Base-by-base conservation (phyloP, 2,888 invertebrate genomes). In the Xylota sylvarum region DNA sequence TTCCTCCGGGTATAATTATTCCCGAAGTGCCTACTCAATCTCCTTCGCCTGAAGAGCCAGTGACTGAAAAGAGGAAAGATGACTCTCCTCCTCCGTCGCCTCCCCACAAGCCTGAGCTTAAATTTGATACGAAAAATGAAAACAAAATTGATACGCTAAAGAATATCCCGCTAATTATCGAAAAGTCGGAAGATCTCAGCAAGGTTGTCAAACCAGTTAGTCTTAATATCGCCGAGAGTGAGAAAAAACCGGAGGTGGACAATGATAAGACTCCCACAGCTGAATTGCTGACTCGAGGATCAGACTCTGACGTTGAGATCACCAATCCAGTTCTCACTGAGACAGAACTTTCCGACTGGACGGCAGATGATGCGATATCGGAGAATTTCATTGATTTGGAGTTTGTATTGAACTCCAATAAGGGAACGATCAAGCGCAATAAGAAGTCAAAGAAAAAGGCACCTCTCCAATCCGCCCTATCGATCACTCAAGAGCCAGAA, bases 281-380 rank as follows among this genome's bases (percentile, higher is more conserved):
- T 0, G 91, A 91, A 27, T 5, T 89, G 1, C 56, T 90, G 5
- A 91, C 92, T 0, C 88, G 89, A 0, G 93, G 94, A 88, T 96
- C 96, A 0, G 96, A 96, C 88, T 96, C 96, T 0, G 94, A 95
- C 70, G 95, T 95, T 1, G 96, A 96, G 88, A 94, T 94, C 1
- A 95, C 95, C 0, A 96, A 96, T 0, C 94, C 96, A 0, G 96
- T 95, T 2, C 93, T 97, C 10, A 97, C 97, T 0, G 97, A 97
- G 92, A 97, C 97, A 0, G 97, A 97, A 90, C 93, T 97, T n/a
- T 97, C 97, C 0, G 97, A 97, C 91, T 97, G 97, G 97, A 97
- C 97, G 0, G 94, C 96, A 4, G 97, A 97, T 89, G 96, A 95
- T 88, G 95, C 95, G 48, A 96, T 95, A 1, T 95, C 96, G 0